A percentile compares a stretch with the other conserved stretches of the same genome.
Evolutionary conservation across 2,113 vertebrate species (phyloP).

Genomic region (Lampris megalopsis): DNA sequence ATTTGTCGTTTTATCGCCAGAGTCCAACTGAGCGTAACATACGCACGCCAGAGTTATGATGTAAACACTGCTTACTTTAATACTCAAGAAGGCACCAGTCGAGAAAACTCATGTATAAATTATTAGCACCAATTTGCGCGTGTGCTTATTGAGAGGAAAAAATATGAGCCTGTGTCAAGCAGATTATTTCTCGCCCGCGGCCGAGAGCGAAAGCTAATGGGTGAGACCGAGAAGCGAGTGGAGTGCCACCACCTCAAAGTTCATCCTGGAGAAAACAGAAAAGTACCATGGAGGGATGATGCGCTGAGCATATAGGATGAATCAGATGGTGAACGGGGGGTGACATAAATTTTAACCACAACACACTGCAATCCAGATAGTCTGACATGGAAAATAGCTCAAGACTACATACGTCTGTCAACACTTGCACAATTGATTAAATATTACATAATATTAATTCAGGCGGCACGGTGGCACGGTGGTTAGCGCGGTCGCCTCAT

Average conservation of each 20-base stretch:
- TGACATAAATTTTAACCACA: too few species aligned
- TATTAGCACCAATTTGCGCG: neutral
- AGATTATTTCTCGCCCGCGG: neutral
- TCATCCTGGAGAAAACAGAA: neutral
- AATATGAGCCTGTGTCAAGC: neutral
- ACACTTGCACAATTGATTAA: too few species aligned
- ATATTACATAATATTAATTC: too few species aligned
- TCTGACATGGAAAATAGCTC: too few species aligned
- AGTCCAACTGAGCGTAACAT: slow-evolving; percentile 11
- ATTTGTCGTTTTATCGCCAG: neutral
- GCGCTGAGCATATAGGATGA: too few species aligned
- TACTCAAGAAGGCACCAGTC: slow-evolving; percentile 32
- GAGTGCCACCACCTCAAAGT: neutral
- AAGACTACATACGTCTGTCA: too few species aligned
- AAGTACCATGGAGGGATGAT: too few species aligned
- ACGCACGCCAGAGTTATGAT: neutral
- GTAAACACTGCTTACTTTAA: slow-evolving; percentile 40
- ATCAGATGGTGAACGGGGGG: too few species aligned
- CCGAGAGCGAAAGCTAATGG: neutral
- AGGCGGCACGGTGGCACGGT: too few species aligned
- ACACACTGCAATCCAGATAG: too few species aligned
- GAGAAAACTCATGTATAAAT: slow-evolving; percentile 51
- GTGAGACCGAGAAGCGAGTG: neutral
- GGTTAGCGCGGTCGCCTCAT: too few species aligned
- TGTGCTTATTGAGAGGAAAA: neutral